Evolutionary conservation across 2,797 vertebrate species (phyloP), one percentile per base, ranked within the genome.

Genomic region (Tauraco hartlaubi): DNA sequence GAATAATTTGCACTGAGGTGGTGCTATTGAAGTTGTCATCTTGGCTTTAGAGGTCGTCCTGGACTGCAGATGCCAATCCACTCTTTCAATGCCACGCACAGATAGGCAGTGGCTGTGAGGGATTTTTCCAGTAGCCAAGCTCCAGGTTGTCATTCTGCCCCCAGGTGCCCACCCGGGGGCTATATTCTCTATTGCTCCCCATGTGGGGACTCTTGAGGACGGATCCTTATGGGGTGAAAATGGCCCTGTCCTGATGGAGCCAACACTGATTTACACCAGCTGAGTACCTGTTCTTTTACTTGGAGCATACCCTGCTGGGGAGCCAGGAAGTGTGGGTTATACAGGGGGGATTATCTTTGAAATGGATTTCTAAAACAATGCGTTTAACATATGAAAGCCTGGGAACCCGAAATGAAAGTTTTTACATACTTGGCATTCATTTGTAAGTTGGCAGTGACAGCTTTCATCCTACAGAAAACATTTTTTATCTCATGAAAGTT

Each of bases 391-490:
- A 97, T 94, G 94, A 97, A 97, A 97, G 95, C 79, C 86, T 94
- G 83, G 66, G 80, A 96, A 94, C 83, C 86, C 5, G 19, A 96
- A 97, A 93, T 92, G 75, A 91, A 96, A 90, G 78, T 84, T 96
- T 97, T 94, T 94, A 89, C 92, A 93, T 96, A 71, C 63, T 96
- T 95, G 94, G 93, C 95, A 96, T 94, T 95, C 96, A 96, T 96
- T 96, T 93, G 75, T 96, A 96, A 97, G 93, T 95, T 88, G 88
- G 96, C 96, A 94, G 91, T 92, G 96, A 97, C 96, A 97, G 97
- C 96, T 97, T 97, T 97, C 96, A 96, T 97, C 88, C 96, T 92
- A 94, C 94, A 96, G 96, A 96, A 96, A 92, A 96, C 92, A 91
- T 92, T 93, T 92, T 94, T 95, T 93, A 92, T 92, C 94, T 95